Evolutionary conservation across 2,113 vertebrate species (phyloP), one percentile per base, ranked within the genome.

Genomic region (Ageneiosus marmoratus): DNA sequence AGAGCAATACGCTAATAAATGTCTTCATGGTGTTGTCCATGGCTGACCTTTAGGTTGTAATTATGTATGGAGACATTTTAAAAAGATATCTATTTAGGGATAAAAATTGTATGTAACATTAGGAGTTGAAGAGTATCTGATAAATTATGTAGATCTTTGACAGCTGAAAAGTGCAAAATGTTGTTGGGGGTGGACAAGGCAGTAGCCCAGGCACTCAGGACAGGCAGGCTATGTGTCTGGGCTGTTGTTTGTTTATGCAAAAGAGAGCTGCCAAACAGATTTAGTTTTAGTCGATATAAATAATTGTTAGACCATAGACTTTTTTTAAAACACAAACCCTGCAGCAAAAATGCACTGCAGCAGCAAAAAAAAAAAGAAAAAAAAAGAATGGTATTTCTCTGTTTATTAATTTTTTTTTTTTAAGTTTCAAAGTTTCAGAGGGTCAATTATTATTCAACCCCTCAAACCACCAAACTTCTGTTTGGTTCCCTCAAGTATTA

Each of bases 141-240:
- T 85, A 79, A 87, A 87, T 85, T 55, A 85, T 85, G 83, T 60
- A 85, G 67, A 56, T 15, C 29, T 51, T n/a, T 24, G 48, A 41
- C 83, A 63, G 55, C 63, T 72, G 69, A 76, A 81, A 87, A 87
- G 86, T 87, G 80, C 72, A 70, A 76, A 87, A 83, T 70, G 77
- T 51, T 85, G 83, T 85, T 85, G 62, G 70, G 15, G 18, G 50
- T 37, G 73, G 29, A 55, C 73, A 53, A 11, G 9, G 53, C 51
- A 22, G 29, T 34, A 34, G 73, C 15, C 27, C 11, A 18, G 48
- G n/a, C 27, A 74, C 16, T 24, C 69, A 48, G 69, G 69, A 72
- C 24, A 72, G 29, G 3, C 70, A 73, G 24, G 41, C 27, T 46
- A n/a, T 16, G n/a, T 73, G 67, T 46, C 24, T 3, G 6, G 12